phyloP scores from a whole-genome alignment of 2,797 vertebrate genomes.

The Carduelis carduelis region DNA sequence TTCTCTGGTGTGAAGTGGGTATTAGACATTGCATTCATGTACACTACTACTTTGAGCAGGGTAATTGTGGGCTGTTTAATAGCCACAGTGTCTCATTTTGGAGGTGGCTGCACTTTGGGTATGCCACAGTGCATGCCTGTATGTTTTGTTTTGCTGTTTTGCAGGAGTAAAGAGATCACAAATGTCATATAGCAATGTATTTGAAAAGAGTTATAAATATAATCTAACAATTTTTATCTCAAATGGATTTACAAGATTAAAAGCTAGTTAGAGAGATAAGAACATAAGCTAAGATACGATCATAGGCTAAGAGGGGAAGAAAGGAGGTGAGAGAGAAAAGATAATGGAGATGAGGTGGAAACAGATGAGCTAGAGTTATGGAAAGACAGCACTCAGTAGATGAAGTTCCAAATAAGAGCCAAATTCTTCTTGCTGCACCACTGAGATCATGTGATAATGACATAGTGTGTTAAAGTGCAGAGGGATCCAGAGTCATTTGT shows the following conservation, averaged over 20 bases:
- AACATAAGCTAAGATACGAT: not conserved
- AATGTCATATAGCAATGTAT: not conserved
- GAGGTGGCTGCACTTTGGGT: not conserved
- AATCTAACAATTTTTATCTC: not conserved
- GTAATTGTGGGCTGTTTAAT: not conserved
- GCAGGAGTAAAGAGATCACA: not conserved
- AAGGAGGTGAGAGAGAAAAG: not conserved
- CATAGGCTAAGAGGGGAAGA: not conserved
- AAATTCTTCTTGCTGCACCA: not conserved
- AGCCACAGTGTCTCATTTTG: not conserved
- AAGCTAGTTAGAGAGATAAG: not conserved
- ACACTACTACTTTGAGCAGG: not conserved
- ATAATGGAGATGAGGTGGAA: not conserved
- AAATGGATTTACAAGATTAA: not conserved
- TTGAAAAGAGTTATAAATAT: not conserved
- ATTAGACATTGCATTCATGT: not conserved
- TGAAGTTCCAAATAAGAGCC: not conserved
- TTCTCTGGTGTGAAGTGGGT: not conserved
- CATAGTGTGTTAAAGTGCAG: not conserved
- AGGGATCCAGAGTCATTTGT: not conserved
- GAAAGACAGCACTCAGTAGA: not conserved
- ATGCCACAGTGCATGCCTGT: fast-evolving
- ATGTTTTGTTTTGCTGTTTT: not conserved
- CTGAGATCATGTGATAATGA: not conserved
- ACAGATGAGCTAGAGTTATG: not conserved